These are phyloP conservation scores for Coregonus clupeaformis DNA, from an alignment of 2,113 vertebrate genomes.

Conservation along the genomic window DNA sequence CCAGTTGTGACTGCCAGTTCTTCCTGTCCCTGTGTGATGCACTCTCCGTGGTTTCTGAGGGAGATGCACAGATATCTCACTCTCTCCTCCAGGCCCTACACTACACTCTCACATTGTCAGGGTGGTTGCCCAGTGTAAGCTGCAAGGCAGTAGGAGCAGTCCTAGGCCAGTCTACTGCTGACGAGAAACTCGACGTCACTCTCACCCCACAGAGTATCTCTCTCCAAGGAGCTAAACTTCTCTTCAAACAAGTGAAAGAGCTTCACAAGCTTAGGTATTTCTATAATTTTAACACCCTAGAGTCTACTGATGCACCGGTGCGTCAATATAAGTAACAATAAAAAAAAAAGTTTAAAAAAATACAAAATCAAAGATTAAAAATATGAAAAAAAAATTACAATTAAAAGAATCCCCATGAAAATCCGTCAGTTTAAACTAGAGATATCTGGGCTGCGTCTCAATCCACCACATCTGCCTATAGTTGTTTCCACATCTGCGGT, in stretches of 20 bases:
- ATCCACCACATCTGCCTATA: no score
- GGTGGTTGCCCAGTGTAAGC: conserved; percentile 13
- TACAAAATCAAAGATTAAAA: no score
- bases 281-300: neutral
- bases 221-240: conserved; percentile 13
- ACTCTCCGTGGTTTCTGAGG: conserved; percentile 7
- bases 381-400: no score
- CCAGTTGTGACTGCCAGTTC: conserved; percentile 22
- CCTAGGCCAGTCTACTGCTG: neutral
- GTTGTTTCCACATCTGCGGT: no score
- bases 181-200: conserved; percentile 1
- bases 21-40: conserved; percentile 24
- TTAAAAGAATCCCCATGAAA: no score
- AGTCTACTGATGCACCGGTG: no score
- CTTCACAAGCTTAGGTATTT: conserved; percentile 26
- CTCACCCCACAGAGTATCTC: conserved; percentile 24
- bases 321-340: no score
- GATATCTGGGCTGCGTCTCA: no score
- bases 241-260: conserved; percentile 18
- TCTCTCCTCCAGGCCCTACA: conserved; percentile 18
- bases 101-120: conserved; percentile 19
- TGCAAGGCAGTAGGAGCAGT: conserved; percentile 19
- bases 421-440: no score
- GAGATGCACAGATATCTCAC: neutral
- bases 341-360: no score